These are phyloP conservation scores for Streptopelia turtur DNA, from an alignment of 2,797 vertebrate genomes.

Conservation along the genomic window DNA sequence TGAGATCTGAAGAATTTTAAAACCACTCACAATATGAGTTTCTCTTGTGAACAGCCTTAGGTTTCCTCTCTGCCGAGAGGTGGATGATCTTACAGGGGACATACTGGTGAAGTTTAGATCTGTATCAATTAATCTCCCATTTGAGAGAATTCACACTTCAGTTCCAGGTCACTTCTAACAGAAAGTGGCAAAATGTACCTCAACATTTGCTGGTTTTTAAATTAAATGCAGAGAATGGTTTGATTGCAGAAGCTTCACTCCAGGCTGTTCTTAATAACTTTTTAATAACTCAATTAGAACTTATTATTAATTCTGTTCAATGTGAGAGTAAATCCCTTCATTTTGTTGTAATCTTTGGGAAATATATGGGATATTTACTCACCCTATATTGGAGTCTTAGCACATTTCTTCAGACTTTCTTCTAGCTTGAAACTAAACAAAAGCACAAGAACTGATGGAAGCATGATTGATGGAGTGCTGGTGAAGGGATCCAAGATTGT, in stretches of 20 bases:
- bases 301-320: not conserved
- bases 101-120: not conserved
- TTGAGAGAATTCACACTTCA: not conserved
- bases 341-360: not conserved
- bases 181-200: not conserved
- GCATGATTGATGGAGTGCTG: slow-evolving; percentile 26
- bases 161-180: not conserved
- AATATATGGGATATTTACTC: not conserved
- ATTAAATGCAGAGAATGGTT: not conserved
- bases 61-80: not conserved
- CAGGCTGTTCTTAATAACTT: not conserved
- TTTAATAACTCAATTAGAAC: not conserved
- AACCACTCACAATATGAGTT: not conserved
- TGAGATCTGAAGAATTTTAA: not conserved
- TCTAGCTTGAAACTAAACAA: slow-evolving; percentile 33
- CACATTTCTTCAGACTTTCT: slow-evolving; percentile 1
- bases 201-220: not conserved
- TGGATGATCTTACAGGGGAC: not conserved
- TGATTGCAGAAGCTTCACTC: not conserved
- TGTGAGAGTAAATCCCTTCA: not conserved
- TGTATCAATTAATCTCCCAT: not conserved
- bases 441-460: slow-evolving; percentile 5
- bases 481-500: slow-evolving; percentile 5
- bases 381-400: not conserved
- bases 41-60: not conserved